phyloP scores from a whole-genome alignment of 2,888 invertebrate genomes.

The Zeuzera pyrina region DNA sequence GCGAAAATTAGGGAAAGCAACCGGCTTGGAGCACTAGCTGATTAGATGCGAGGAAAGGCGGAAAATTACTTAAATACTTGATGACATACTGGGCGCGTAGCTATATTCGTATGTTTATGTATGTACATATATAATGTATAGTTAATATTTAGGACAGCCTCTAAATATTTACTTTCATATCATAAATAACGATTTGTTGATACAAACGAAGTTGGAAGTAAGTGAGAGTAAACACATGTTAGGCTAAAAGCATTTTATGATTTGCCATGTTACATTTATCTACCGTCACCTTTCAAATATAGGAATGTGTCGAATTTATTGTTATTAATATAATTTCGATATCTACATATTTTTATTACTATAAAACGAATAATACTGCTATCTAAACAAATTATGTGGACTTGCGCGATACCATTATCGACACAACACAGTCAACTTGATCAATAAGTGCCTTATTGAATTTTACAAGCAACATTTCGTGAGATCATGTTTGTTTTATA shows the following conservation, averaged over 20 bases:
- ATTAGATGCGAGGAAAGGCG: slow-evolving; percentile 48
- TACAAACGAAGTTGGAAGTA: slow-evolving; percentile 46
- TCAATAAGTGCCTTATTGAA: no score
- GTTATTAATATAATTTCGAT: no score
- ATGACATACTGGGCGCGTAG: slow-evolving; percentile 36
- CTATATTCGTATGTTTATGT: no score
- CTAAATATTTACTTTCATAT: slow-evolving; percentile 43
- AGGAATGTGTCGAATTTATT: no score
- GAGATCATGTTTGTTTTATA: slow-evolving; percentile 1
- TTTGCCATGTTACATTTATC: no score
- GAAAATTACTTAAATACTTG: slow-evolving; percentile 60
- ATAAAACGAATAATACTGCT: no score
- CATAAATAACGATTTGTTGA: slow-evolving; percentile 36
- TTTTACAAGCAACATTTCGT: slow-evolving; percentile 2
- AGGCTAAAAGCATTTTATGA: slow-evolving; percentile 49
- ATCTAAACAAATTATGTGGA: no score
- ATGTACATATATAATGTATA: no score
- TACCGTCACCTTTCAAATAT: no score
- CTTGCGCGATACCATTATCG: no score
- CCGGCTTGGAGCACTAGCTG: slow-evolving; percentile 47
- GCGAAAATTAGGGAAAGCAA: slow-evolving; percentile 58
- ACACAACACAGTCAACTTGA: no score
- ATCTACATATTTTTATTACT: no score
- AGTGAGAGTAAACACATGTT: slow-evolving; percentile 47
- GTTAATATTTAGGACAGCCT: slow-evolving; percentile 17